A percentile compares a stretch with the other conserved stretches of the same genome.
Evolutionary conservation across 1,140 invertebrate genomes (phyloP).

Genomic region (Zaprionus vittiger): DNA sequence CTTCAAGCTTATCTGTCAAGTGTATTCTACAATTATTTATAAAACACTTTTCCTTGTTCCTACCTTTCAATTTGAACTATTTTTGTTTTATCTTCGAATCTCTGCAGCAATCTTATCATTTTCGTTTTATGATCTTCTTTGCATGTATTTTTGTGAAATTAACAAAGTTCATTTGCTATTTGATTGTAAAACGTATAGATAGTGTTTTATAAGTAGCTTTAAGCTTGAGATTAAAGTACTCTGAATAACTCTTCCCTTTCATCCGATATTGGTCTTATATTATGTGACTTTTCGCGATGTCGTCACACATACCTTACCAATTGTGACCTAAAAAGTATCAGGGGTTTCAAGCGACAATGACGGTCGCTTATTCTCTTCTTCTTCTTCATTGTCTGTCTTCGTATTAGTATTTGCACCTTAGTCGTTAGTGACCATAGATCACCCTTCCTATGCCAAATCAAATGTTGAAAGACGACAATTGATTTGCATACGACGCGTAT

Average conservation of each 20-base stretch:
- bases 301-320: slow-evolving; percentile 15
- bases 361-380: not conserved
- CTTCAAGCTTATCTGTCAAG: not conserved
- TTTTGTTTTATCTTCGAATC: not conserved
- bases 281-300: not conserved
- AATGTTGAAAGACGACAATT: slow-evolving; percentile 15
- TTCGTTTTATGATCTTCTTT: not conserved
- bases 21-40: not conserved
- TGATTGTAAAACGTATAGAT: too few species aligned
- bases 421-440: slow-evolving; percentile 38
- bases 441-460: slow-evolving; percentile 47
- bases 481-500: slow-evolving; percentile 55
- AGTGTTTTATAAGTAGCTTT: too few species aligned
- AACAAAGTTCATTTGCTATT: not conserved
- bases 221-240: too few species aligned
- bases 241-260: too few species aligned
- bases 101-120: not conserved
- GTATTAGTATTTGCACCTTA: slow-evolving; percentile 30
- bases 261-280: not conserved
- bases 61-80: not conserved
- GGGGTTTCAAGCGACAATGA: too few species aligned
- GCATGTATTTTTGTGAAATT: not conserved
- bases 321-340: slow-evolving; percentile 46
- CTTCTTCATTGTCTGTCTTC: slow-evolving; percentile 10
- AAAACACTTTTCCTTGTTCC: not conserved